Evolutionary conservation across 2,888 invertebrate genomes (phyloP), one percentile per base, ranked within the genome.

Genomic region (Dendrolimus pini): DNA sequence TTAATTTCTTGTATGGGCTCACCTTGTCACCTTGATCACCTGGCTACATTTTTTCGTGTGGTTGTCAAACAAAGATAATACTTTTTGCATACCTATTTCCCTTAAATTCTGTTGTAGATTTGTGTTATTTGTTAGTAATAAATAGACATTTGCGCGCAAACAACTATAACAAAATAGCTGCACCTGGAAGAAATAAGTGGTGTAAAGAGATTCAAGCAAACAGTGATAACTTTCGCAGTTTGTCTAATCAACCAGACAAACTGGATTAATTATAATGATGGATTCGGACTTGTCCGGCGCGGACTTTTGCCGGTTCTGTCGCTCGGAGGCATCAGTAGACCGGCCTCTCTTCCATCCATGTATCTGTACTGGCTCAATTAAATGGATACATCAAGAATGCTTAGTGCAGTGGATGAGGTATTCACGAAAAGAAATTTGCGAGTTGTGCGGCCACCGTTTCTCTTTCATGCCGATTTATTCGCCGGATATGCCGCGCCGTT

Each of bases 361-460:
- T 85, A 98, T 99, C 58, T 99, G 99, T 82, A 99, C 99, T 41
- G 99, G 99, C 58, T 98, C 98, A 71, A 99, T 99, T 71, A 99
- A 99, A 90, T 99, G 97, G 93, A 99, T 99, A 61, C 99, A 99
- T 87, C 99, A 99, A 85, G 99, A 99, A 80, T 99, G 99, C 86
- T 92, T 99, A 63, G 95, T 98, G 73, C 99, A 99, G 90, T 99
- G 99, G 99, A 96, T 99, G 94, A 95, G 98, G 65, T 99, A 99
- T 84, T 99, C 98, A 63, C 94, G 98, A 69, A 99, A 99, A 89
- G 99, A 99, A 84, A 98, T 97, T 80, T 99, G 99, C 91, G 99
- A 99, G 85, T 89, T 99, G 65, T 99, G 99, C 84, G 97, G 98
- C 62, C 97, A 99, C 87, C 94, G 97, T 61, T 99, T 99, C 86